phyloP scores from a whole-genome alignment of 2,888 invertebrate species.

The Agrenia bidenticulata region DNA sequence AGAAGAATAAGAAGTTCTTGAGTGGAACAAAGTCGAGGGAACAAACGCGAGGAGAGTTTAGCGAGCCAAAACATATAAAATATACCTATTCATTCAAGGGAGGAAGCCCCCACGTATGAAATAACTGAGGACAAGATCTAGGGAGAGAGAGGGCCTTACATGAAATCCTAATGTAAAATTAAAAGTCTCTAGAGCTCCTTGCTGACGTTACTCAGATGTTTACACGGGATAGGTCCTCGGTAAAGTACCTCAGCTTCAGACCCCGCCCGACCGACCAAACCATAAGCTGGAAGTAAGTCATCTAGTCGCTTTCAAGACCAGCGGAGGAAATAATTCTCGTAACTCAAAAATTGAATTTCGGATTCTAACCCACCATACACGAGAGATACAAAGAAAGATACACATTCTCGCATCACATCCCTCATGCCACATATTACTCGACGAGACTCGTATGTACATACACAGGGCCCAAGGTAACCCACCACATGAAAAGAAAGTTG shows the following conservation, averaged over 20 bases:
- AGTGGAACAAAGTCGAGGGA: not conserved
- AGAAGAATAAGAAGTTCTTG: not conserved
- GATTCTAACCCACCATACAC: conserved; percentile 4
- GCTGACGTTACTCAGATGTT: conserved; percentile 36
- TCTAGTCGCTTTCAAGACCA: conserved; percentile 21
- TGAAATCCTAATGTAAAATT: conserved; percentile 45
- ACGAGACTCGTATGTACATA: too few species aligned
- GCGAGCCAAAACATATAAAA: conserved; percentile 2
- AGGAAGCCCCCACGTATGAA: conserved; percentile 3
- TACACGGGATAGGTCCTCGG: conserved; percentile 20
- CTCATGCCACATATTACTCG: too few species aligned
- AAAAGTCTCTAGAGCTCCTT: conserved; percentile 39
- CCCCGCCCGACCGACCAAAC: conserved; percentile 16
- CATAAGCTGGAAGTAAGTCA: conserved; percentile 21
- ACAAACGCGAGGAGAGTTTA: not conserved
- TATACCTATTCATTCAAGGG: not conserved
- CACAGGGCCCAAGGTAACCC: too few species aligned
- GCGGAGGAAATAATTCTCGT: conserved; percentile 43
- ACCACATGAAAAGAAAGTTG: conserved; percentile 31
- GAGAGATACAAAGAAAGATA: too few species aligned
- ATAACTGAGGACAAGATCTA: conserved; percentile 6
- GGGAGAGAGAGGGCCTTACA: conserved; percentile 15
- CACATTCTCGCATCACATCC: too few species aligned
- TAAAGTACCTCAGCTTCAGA: not conserved
- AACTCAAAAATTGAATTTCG: conserved; percentile 48